Base-by-base conservation (phyloP, 2,797 vertebrate genomes). In the Sorex maritimensis region DNA sequence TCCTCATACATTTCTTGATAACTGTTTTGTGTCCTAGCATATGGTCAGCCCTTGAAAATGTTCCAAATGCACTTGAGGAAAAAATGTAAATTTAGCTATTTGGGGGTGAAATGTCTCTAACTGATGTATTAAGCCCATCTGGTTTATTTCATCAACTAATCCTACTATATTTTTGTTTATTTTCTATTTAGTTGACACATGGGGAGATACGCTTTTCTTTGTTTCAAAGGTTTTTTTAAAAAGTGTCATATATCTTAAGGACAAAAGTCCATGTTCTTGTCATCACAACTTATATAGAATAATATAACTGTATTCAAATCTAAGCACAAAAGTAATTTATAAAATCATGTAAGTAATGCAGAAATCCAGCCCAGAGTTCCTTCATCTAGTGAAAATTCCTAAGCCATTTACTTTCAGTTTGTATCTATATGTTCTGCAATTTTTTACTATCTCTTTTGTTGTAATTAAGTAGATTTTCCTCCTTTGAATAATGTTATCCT, bases 381-480 rank as follows among this genome's bases (percentile, higher is more conserved):
- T 74, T 74, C 3, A 15, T 68, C 52, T 30, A 15, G 17, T 55
- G 41, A 74, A 73, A 86, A 46, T 49, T n/a, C 12, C 34, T 61
- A 34, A 63, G 0, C 41, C 63, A 14, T 41, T 5, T 55, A 55
- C 2, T 79, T 80, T 80, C 23, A 49, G 13, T 61, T 91, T 49
- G 6, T 46, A 61, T 49, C 46, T 41, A 0, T 41, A 1, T 83
- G 61, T 86, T 68, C 28, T 52, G 5, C n/a, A 19, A 74, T 30
- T 0, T 34, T 41, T 44, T 92, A 0, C n/a, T 63, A 11, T 61
- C 46, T 78, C 68, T 79, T 71, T 58, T 1, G 12, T 23, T 71
- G 2, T 68, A 68, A 58, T 81, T 83, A 52, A 44, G 90, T 91
- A 69, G 63, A 46, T 81, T 30, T 80, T 10, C 38, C 80, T 63